Conservation (phyloP, 2,888 invertebrate species). For the Peribatodes rhomboidaria region DNA sequence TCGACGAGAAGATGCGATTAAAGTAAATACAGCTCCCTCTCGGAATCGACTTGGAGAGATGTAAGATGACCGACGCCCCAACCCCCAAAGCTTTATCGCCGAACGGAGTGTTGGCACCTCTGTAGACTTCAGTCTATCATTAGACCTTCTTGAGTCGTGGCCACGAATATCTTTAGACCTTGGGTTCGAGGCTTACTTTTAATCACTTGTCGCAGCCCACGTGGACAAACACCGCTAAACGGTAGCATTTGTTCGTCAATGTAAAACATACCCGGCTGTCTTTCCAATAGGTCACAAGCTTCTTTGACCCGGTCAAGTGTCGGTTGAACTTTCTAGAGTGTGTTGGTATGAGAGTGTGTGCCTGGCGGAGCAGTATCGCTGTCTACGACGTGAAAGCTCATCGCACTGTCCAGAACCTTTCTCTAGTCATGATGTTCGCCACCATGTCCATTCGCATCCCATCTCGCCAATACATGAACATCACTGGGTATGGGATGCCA, state of each 20-base stretch:
- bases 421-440: constrained; percentile 4
- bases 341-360: constrained; percentile 18
- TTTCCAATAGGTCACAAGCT: neutral
- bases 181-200: constrained; percentile 39
- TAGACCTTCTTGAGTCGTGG: constrained; percentile 42
- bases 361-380: neutral
- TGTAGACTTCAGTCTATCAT: constrained; percentile 47
- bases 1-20: neutral
- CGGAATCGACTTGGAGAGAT: constrained; percentile 40
- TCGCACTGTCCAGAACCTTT: neutral
- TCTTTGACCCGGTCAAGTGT: constrained; percentile 26
- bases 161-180: constrained; percentile 45
- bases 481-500: constrained; percentile 6
- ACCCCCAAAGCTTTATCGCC: constrained; percentile 37
- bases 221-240: constrained; percentile 27
- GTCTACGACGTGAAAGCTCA: neutral
- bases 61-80: constrained; percentile 44
- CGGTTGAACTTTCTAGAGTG: constrained; percentile 39
- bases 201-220: constrained; percentile 24
- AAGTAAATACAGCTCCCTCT: constrained; percentile 36
- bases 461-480: constrained; percentile 8
- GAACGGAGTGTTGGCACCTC: constrained; percentile 39
- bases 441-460: constrained; percentile 9
- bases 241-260: constrained; percentile 38
- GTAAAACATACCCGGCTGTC: constrained; percentile 14